These are phyloP conservation scores for Carcina quercana DNA, from an alignment of 2,888 invertebrate genomes.

Conservation along the genomic window DNA sequence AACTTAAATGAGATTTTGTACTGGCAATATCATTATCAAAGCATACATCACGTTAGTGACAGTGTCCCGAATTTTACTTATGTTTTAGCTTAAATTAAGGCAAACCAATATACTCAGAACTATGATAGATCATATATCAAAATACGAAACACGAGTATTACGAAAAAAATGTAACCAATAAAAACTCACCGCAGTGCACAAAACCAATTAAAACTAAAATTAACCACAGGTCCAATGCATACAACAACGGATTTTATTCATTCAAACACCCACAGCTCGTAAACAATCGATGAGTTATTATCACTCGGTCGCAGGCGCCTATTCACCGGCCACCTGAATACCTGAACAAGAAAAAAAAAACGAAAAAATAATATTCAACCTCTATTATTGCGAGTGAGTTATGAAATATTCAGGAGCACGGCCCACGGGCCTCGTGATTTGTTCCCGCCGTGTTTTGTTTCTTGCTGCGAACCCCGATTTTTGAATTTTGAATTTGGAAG, in stretches of 20 bases:
- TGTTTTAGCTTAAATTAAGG: too few species aligned
- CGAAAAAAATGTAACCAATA: too few species aligned
- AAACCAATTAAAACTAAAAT: too few species aligned
- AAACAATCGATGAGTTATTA: constrained; percentile 71
- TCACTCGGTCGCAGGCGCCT: constrained; percentile 52
- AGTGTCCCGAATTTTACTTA: too few species aligned
- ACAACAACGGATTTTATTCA: constrained; percentile 22
- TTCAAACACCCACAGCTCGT: constrained; percentile 34
- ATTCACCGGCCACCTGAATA: constrained; percentile 32
- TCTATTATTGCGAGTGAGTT: constrained; percentile 49
- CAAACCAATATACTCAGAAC: too few species aligned
- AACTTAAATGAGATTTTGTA: too few species aligned
- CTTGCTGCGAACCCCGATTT: constrained; percentile 22
- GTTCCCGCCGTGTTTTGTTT: constrained; percentile 42
- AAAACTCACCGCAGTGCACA: too few species aligned
- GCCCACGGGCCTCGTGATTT: constrained; percentile 40
- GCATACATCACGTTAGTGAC: too few species aligned
- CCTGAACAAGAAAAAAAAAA: constrained; percentile 25
- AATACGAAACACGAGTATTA: too few species aligned
- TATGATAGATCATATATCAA: too few species aligned
- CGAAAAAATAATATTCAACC: constrained; percentile 49
- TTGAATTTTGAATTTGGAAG: constrained; percentile 22
- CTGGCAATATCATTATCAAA: too few species aligned
- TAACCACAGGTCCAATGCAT: too few species aligned
- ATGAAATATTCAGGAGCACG: constrained; percentile 57